These are phyloP conservation scores for Dreissena polymorpha DNA, from an alignment of 1,140 invertebrate species.

Conservation along the genomic window DNA sequence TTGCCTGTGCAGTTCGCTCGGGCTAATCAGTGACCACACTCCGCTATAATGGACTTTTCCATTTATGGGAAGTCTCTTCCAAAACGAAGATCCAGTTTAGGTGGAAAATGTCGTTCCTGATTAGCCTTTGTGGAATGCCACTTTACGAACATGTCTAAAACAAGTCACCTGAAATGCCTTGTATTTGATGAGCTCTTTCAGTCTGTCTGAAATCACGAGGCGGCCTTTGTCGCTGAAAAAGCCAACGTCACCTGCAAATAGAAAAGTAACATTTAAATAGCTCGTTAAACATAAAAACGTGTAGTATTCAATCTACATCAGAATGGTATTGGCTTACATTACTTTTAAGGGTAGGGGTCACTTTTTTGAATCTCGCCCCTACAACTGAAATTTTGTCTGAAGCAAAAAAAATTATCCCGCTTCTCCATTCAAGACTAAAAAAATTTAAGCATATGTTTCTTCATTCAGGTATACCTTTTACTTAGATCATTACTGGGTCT, in stretches of 20 bases:
- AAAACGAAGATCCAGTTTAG: no score
- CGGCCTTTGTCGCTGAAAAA: slow-evolving; percentile 83
- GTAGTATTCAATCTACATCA: neutral
- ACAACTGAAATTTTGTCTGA: neutral
- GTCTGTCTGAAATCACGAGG: slow-evolving; percentile 87
- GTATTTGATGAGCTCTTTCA: slow-evolving; percentile 95
- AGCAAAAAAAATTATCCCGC: neutral
- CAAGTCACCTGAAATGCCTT: slow-evolving; percentile 88
- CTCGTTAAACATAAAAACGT: neutral
- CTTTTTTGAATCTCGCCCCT: neutral
- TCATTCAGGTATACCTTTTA: no score
- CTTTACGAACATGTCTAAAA: no score
- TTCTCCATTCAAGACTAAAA: neutral
- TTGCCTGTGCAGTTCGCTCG: no score
- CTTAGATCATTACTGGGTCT: no score
- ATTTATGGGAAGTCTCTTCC: no score
- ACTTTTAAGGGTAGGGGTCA: neutral
- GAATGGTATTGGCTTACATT: neutral
- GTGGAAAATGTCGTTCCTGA: no score
- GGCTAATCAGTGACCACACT: no score
- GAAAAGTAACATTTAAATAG: neutral
- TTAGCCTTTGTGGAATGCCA: no score
- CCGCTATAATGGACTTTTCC: no score
- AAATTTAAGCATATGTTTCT: neutral
- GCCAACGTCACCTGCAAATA: slow-evolving; percentile 86